Base-by-base conservation (phyloP, 35 echinoderm and acorn worm species). In the Apostichopus parvimensis region DNA sequence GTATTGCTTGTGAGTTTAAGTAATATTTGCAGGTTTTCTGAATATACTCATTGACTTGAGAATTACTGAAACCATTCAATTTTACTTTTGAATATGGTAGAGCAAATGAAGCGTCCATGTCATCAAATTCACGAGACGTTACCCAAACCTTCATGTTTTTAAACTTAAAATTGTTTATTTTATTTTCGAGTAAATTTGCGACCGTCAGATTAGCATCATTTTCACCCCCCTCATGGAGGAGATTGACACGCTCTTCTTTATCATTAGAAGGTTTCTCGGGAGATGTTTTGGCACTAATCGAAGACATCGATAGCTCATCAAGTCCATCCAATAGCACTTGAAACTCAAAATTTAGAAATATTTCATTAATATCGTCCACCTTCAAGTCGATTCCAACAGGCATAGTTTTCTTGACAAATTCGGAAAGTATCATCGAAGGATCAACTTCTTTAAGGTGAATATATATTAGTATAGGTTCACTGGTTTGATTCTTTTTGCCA, bases 21-120 rank as follows among this genome's bases (percentile, higher is more conserved):
- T 87, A 87, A 65, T 87, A 87, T 34, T 65, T 24, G 45, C 85
- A 87, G n/a, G 85, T 52, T 65, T 87, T 87, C 2, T 28, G 54
- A 15, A 87, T 65, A 18, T 87, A 87, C 6, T 64, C 18, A 6
- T 65, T 12, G 18, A 87, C 20, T 59, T 87, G 85, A 1, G 9
- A 0, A 0, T 10, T 5, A 26, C 24, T 61, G 45, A 87, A 87
- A 57, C 85, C 85, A 7, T 9, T 9, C 57, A 87, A 5, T 61
- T 62, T 87, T 9, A 87, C 56, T 65, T 87, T 87, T 54, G 59
- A 54, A 62, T 65, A 87, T 45, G 85, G 85, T 7, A 59, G 28
- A 14, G 85, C 4, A 68, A 87, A 65, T 7, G 14, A 10, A 21
- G 17, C 4, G 1, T 87, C 66, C 85, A 87, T 71, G 24, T 87